Base-by-base conservation (phyloP, 2,797 vertebrate species). In the Gymnoscopelus braueri region DNA sequence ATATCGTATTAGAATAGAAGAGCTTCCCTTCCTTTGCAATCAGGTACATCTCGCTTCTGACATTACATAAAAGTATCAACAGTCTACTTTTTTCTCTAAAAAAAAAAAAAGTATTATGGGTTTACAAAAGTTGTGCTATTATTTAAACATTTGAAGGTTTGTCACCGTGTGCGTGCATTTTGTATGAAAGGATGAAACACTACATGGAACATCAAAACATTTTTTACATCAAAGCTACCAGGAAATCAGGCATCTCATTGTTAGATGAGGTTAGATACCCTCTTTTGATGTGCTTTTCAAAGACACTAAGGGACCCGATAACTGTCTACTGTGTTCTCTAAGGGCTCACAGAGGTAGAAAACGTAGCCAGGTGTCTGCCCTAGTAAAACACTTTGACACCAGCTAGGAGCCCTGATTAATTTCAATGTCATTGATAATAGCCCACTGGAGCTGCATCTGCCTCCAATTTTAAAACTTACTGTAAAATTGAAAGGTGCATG, bases 241-340 rank as follows among this genome's bases (percentile, higher is more conserved):
- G 44, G 60, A 87, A 87, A 87, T 86, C 87, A 74, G 73, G 60
- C 79, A 77, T 75, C 82, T 82, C 72, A 84, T 88, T 90, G 83
- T 88, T 84, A 71, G 83, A 72, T 87, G 71, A 82, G 88, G 90
- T 85, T 88, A 78, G 83, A 88, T 87, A 60, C 65, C 69, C 32
- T 80, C 87, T 87, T 89, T 93, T 93, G 91, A 94, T 93, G 92
- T 93, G 65, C 75, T 84, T 90, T 92, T 93, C 91, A 92, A 90
- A 92, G 85, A 76, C 86, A 86, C 72, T 84, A 74, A 79, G 74
- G 79, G 77, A 70, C 79, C 50, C 67, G 67, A 76, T 70, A 82
- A 68, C 73, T 70, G 62, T 81, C 74, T 62, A 78, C 79, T 72
- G 74, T 81, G 80, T 85, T 87, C 76, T 75, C 29, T 8, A 51